A percentile compares a stretch with the other conserved stretches of the same genome.
These are phyloP conservation scores for Zygaena filipendulae DNA, from an alignment of 2,888 invertebrate species.

Conservation along the genomic window DNA sequence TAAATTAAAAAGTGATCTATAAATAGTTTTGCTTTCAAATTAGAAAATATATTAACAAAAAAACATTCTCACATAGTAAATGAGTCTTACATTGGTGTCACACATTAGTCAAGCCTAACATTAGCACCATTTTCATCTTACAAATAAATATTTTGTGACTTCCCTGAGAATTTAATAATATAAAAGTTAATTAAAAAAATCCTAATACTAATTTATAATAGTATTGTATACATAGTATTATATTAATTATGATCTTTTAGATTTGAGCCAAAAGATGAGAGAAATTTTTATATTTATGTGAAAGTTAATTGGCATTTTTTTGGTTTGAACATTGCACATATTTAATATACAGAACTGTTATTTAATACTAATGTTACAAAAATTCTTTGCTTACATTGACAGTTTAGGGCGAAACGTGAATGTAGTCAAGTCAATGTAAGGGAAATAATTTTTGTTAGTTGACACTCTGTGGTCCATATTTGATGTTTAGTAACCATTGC, in stretches of 20 bases:
- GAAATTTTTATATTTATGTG: constrained; percentile 45
- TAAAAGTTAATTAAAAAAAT: constrained; percentile 68
- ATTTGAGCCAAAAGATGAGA: constrained; percentile 62
- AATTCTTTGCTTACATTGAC: constrained; percentile 48
- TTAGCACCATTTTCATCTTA: constrained; percentile 66
- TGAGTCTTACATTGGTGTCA: constrained; percentile 66
- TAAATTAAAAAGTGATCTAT: constrained; percentile 54
- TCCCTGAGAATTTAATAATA: constrained; percentile 62
- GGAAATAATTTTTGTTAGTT: constrained; percentile 46
- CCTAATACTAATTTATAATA: constrained; percentile 65
- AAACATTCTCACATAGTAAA: constrained; percentile 59
- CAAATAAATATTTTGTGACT: constrained; percentile 65
- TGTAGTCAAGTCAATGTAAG: constrained; percentile 43
- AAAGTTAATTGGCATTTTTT: constrained; percentile 62
- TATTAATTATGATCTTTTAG: constrained; percentile 29
- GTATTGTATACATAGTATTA: constrained; percentile 40
- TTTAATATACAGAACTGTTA: constrained; percentile 50
- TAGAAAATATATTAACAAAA: constrained; percentile 60
- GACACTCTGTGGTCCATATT: no score
- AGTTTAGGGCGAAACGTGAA: constrained; percentile 41
- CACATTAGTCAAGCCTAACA: constrained; percentile 65
- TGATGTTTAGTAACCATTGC: no score
- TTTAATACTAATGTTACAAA: constrained; percentile 44
- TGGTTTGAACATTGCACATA: constrained; percentile 68
- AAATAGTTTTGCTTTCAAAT: constrained; percentile 64